These are phyloP conservation scores for Etheostoma cragini DNA, from an alignment of 2,113 vertebrate species.

Conservation along the genomic window DNA sequence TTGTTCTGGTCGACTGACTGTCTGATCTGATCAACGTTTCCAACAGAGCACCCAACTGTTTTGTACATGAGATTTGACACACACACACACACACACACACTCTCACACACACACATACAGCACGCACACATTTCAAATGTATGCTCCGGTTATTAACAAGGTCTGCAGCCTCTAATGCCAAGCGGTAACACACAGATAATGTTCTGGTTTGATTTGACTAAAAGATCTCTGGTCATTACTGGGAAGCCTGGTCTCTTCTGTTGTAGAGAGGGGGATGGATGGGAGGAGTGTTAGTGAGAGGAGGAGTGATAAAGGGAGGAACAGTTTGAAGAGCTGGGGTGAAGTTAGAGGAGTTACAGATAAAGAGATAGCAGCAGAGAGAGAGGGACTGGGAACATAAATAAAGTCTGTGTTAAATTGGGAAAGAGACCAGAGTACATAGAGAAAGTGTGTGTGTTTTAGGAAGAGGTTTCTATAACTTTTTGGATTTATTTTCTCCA, in stretches of 20 bases:
- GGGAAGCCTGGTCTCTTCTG: slow-evolving; percentile 34
- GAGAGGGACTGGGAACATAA: slow-evolving; percentile 6
- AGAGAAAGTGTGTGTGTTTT: neutral
- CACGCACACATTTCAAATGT: slow-evolving; percentile 14
- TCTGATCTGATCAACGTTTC: slow-evolving; percentile 70
- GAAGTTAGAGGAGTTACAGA: slow-evolving; percentile 65
- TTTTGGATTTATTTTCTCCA: neutral
- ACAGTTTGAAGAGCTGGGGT: slow-evolving; percentile 51
- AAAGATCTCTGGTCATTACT: slow-evolving; percentile 37
- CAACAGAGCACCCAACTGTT: slow-evolving; percentile 48
- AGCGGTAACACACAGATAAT: slow-evolving; percentile 18
- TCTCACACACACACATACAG: neutral
- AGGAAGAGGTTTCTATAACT: neutral
- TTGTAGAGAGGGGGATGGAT: slow-evolving; percentile 20
- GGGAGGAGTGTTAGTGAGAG: slow-evolving; percentile 49
- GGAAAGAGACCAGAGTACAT: neutral
- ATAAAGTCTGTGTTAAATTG: neutral
- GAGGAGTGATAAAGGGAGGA: slow-evolving; percentile 58
- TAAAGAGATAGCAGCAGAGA: slow-evolving; percentile 39
- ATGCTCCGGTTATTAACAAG: neutral
- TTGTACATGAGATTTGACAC: slow-evolving; percentile 44
- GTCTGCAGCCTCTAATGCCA: slow-evolving; percentile 1
- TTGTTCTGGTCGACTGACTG: slow-evolving; percentile 63
- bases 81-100: neutral
- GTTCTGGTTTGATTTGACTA: slow-evolving; percentile 47